A percentile compares a stretch with the other conserved stretches of the same genome.
phyloP scores from a whole-genome alignment of 2,888 invertebrate genomes.

The Bombyx huttoni region DNA sequence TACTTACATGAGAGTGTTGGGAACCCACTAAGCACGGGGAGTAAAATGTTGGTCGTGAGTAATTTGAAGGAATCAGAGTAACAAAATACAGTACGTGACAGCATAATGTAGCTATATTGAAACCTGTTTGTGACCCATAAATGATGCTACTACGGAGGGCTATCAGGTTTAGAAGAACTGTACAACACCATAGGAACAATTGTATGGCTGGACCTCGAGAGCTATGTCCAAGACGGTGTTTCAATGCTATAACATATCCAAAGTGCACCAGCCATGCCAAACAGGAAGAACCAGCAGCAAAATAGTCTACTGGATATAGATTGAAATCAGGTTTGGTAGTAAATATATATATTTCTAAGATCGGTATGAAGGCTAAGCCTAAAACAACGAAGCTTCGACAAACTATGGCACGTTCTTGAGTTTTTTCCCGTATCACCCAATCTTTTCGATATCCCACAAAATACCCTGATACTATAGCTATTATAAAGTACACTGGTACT shows the following conservation, averaged over 20 bases:
- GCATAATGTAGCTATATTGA: conserved; percentile 74
- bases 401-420: conserved; percentile 76
- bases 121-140: conserved; percentile 62
- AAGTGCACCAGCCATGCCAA: conserved; percentile 88
- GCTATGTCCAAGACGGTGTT: conserved; percentile 75
- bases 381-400: conserved; percentile 76
- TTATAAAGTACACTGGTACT: conserved; percentile 79
- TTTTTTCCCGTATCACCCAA: conserved; percentile 74
- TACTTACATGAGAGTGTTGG: conserved; percentile 66
- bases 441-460: conserved; percentile 80
- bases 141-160: conserved; percentile 77
- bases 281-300: conserved; percentile 78
- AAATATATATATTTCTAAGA: conserved; percentile 77
- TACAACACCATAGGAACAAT: conserved; percentile 78
- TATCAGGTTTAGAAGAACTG: conserved; percentile 77
- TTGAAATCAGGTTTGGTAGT: conserved; percentile 59
- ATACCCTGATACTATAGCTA: conserved; percentile 86
- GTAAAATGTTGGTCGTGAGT: conserved; percentile 60
- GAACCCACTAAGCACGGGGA: conserved; percentile 62
- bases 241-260: conserved; percentile 79
- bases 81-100: conserved; percentile 79
- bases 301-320: conserved; percentile 78
- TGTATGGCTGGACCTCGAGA: conserved; percentile 81
- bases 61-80: conserved; percentile 77
- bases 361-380: conserved; percentile 76